Evolutionary conservation across 2,113 vertebrate genomes (phyloP).

Genomic region (Ahaetulla prasina): DNA sequence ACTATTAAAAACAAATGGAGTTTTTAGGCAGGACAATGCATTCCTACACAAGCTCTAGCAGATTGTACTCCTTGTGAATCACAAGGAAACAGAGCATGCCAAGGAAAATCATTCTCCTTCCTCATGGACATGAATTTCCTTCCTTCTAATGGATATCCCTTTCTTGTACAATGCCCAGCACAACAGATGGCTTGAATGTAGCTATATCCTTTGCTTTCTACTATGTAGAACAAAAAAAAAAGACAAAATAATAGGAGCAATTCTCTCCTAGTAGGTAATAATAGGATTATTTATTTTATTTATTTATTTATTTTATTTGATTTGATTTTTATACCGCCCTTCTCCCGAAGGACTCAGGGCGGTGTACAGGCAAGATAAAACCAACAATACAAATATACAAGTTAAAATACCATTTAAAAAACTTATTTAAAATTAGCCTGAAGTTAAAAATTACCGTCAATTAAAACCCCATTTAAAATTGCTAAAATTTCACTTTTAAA

Average conservation of each 20-base stretch:
- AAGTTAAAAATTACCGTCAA: too few species aligned
- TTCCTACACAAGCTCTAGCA: background rate
- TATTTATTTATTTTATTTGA: too few species aligned
- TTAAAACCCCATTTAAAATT: too few species aligned
- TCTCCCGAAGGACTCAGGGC: too few species aligned
- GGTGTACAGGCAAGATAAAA: too few species aligned
- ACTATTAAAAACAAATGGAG: background rate
- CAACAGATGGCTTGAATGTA: background rate
- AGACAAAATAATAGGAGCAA: background rate
- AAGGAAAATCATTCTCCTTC: background rate
- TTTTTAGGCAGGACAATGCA: background rate
- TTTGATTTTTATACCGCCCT: too few species aligned
- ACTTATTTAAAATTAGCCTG: too few species aligned
- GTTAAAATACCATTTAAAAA: too few species aligned
- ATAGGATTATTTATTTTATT: too few species aligned
- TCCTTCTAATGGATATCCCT: background rate
- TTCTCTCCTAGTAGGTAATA: too few species aligned
- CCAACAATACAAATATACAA: too few species aligned
- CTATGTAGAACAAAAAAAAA: background rate
- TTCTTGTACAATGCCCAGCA: background rate
- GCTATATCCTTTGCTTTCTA: background rate
- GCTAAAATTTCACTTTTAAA: too few species aligned
- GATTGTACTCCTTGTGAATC: background rate
- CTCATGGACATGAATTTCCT: background rate
- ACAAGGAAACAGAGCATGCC: background rate